Percentiles rank a stretch among this genome's conserved stretches.
These are phyloP conservation scores for Zosterops hypoxanthus DNA, from an alignment of 2,113 vertebrate species.

Conservation along the genomic window DNA sequence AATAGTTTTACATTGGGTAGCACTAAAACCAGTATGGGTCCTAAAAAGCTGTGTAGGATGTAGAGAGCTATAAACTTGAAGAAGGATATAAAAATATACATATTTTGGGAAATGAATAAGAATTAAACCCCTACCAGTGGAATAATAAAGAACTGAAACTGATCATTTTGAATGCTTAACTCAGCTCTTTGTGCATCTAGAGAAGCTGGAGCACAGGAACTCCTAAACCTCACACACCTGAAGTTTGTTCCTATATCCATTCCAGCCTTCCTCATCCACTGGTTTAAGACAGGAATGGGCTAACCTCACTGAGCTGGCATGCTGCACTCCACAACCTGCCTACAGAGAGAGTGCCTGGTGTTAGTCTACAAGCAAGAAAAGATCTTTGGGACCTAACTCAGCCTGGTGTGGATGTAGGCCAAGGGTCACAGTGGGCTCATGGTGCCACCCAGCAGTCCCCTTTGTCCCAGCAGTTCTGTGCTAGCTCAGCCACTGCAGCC, in stretches of 20 bases:
- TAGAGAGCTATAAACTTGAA: background rate
- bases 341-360: background rate
- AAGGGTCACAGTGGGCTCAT: background rate
- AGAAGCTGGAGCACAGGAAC: background rate
- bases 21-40: background rate
- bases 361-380: background rate
- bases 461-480: background rate
- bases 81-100: background rate
- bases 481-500: background rate
- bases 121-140: background rate
- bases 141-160: background rate
- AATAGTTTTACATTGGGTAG: background rate
- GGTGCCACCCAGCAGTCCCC: background rate
- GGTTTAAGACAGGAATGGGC: background rate
- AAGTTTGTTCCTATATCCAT: background rate
- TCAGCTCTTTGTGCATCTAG: background rate
- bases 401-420: accelerated
- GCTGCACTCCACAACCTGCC: background rate
- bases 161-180: background rate
- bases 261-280: accelerated
- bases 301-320: accelerated
- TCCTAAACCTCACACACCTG: background rate
- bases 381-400: too few species aligned
- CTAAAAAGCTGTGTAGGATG: background rate
- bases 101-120: background rate